A percentile compares a stretch with the other conserved stretches of the same genome.
Conservation (phyloP, 1,140 invertebrate species). For the Zaprionus capensis region DNA sequence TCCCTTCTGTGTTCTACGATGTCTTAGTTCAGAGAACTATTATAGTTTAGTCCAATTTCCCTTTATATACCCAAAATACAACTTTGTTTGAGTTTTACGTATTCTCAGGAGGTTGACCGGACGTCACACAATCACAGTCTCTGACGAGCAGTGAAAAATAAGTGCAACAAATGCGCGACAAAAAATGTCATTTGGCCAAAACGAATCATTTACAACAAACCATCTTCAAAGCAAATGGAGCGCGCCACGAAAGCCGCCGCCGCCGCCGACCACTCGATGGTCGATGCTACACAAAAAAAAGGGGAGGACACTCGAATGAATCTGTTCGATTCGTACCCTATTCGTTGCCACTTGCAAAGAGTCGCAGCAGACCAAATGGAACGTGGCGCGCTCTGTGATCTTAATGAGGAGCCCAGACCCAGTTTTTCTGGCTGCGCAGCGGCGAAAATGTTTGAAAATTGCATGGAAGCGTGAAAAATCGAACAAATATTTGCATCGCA, state of each 20-base stretch:
- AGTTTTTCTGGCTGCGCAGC: slow-evolving; percentile 26
- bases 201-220: slow-evolving; percentile 83
- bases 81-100: neutral
- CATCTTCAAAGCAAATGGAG: slow-evolving; percentile 82
- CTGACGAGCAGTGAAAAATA: slow-evolving; percentile 68
- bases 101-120: neutral
- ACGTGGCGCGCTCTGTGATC: slow-evolving; percentile 70
- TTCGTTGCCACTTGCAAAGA: slow-evolving; percentile 29
- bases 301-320: slow-evolving; percentile 30
- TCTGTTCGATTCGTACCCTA: slow-evolving; percentile 31
- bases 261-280: slow-evolving; percentile 12
- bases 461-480: slow-evolving; percentile 81
- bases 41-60: neutral
- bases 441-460: slow-evolving; percentile 66
- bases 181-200: slow-evolving; percentile 78
- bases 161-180: slow-evolving; percentile 76
- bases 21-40: too few relatives aligned
- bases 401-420: slow-evolving; percentile 63
- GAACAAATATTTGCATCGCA: slow-evolving; percentile 65
- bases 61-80: neutral
- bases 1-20: too few relatives aligned
- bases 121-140: slow-evolving; percentile 1
- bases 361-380: slow-evolving; percentile 61
- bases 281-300: slow-evolving; percentile 25
- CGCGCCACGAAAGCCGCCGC: slow-evolving; percentile 57